phyloP scores from a whole-genome alignment of 2,113 vertebrate species.

The Nibea coibor region DNA sequence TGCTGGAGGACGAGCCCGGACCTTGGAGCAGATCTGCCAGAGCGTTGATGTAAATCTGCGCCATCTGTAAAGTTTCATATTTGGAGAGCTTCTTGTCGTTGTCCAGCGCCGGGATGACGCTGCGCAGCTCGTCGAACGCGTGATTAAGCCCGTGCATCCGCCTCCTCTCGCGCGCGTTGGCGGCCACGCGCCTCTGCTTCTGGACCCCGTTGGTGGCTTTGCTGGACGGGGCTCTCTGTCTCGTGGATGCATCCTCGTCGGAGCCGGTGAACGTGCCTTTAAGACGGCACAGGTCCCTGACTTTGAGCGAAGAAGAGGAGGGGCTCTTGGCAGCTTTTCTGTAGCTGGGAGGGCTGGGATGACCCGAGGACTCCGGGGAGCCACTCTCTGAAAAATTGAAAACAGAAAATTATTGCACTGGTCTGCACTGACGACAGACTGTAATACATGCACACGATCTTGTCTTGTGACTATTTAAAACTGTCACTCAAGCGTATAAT shows the following conservation, averaged over 20 bases:
- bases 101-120: conserved; percentile 95
- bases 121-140: conserved; percentile 96
- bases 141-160: conserved; percentile 97
- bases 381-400: conserved; percentile 71
- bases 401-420: background rate
- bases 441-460: background rate
- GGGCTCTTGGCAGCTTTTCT: conserved; percentile 78
- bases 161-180: conserved; percentile 93
- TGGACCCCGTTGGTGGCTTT: conserved; percentile 86
- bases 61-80: conserved; percentile 98
- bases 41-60: conserved; percentile 98
- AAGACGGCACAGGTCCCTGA: conserved; percentile 82
- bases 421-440: background rate
- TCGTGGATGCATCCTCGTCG: conserved; percentile 56
- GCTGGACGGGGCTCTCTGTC: conserved; percentile 83
- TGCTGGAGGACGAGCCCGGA: conserved; percentile 55
- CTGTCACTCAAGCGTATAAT: background rate
- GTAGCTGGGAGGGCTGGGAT: conserved; percentile 75
- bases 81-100: conserved; percentile 99
- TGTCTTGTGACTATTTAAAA: background rate
- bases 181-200: conserved; percentile 91
- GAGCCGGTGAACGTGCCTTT: conserved; percentile 73
- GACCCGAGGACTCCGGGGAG: conserved; percentile 76
- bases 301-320: conserved; percentile 77
- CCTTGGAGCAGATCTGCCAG: conserved; percentile 91